Base-by-base conservation (phyloP, 2,888 invertebrate genomes). In the Hemithea aestivaria region DNA sequence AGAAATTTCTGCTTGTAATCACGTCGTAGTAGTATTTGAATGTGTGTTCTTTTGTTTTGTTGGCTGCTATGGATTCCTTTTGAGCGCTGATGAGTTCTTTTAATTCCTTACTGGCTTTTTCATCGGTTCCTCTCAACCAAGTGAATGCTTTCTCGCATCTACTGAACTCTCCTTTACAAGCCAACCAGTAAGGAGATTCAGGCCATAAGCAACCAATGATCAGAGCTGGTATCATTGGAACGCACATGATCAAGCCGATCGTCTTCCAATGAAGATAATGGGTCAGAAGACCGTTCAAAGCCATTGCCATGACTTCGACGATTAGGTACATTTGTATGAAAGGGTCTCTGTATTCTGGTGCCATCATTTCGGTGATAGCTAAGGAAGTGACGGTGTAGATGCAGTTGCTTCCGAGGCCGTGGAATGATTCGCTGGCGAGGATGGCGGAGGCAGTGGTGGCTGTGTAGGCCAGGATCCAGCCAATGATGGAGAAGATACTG, bases 111-210 rank as follows among this genome's bases (percentile, higher is more conserved):
- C 7, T 40, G 0, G 56, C 43, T 8, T 52, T 38, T 3, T 48
- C 33, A 25, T 52, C 47, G 8, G 37, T 46, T 0, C 56, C 56
- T 40, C 56, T 40, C 0, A 56, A 22, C 11, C 8, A 20, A 3
- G 37, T 9, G 23, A 56, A 54, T 6, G 48, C 41, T 10, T 40
- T 34, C 29, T 54, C 39, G 33, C 27, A 33, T 6, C 28, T 42
- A 8, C 39, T 36, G n/a, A 35, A 48, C 10, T 46, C 38, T 0
- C 50, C 47, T 43, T 45, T 54, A 37, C 35, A 52, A 10, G 51
- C 51, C 5, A 54, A 40, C 54, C 54, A 54, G 2, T 40, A 47
- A 0, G 55, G 55, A 9, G 55, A 54, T 34, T 55, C 55, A 1
- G 55, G 54, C 50, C 52, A 52, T 1, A 31, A 6, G 0, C 29